Evolutionary conservation across 2,113 vertebrate genomes (phyloP), one percentile per base, ranked within the genome.

Genomic region (Struthio camelus): DNA sequence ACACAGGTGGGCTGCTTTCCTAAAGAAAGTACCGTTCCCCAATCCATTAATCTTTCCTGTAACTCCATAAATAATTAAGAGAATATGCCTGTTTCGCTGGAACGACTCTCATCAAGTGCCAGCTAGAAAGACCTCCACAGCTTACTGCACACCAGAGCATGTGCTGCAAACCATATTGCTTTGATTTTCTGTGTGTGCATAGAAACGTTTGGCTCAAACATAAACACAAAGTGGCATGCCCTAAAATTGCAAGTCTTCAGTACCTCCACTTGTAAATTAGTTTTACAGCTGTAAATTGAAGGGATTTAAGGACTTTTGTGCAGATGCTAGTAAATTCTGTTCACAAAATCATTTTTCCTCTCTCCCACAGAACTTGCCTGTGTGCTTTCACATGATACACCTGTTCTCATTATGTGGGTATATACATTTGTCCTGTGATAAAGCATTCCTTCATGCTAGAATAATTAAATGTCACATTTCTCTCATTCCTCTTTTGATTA

Each of bases 321-420:
- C 50, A 97, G 93, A 89, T 94, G 82, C 78, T 96, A 95, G 94
- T 96, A 96, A 97, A 97, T 95, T 97, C 94, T 71, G 76, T 65
- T 81, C 87, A 86, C 54, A 94, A 84, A 94, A n/a, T 18, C 3
- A 50, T 76, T 90, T 85, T 76, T 75, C 44, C 34, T 87, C 23
- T 76, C 38, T 25, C 15, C 54, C 61, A 27, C 38, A 80, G 48
- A 84, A n/a, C 53, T 65, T 90, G 90, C 65, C 50, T 64, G 36
- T 85, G 64, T 95, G 64, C 50, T 87, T 95, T 94, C 85, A 90
- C 27, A 46, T 62, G 28, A 91, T 94, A 48, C 54, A 95, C 76
- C 77, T 88, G 89, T 89, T 96, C 50, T 94, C 40, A 48, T 94
- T 87, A 91, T 77, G 51, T 34, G 32, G 61, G 38, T 66, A 90